phyloP scores from a whole-genome alignment of 1,140 invertebrate genomes.

The Monomorium pharaonis region DNA sequence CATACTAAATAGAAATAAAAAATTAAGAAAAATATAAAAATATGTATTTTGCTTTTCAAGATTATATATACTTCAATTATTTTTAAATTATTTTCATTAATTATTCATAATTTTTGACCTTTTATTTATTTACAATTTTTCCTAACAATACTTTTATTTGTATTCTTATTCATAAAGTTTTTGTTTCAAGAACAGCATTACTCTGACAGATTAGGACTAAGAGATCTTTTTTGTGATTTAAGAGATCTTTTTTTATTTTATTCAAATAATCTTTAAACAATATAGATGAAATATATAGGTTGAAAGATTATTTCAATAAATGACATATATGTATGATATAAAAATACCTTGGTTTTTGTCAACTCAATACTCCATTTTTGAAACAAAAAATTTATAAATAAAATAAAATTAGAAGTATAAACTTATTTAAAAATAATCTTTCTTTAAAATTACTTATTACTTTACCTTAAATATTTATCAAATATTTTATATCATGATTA shows the following conservation, averaged over 20 bases:
- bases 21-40: slow-evolving; percentile 34
- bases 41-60: background rate
- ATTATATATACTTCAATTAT: too few relatives aligned
- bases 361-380: background rate
- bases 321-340: background rate
- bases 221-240: too few relatives aligned
- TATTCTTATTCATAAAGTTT: too few relatives aligned
- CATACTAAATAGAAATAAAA: slow-evolving; percentile 89
- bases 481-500: background rate
- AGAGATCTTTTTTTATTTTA: too few relatives aligned
- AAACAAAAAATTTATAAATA: background rate
- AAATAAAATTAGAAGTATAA: background rate
- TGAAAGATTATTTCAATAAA: background rate
- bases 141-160: too few relatives aligned
- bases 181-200: too few relatives aligned
- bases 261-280: too few relatives aligned
- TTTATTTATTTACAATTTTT: too few relatives aligned
- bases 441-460: background rate
- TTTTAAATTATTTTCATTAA: too few relatives aligned
- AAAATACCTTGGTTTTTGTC: background rate
- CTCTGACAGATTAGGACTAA: too few relatives aligned
- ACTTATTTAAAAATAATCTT: background rate
- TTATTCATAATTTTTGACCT: too few relatives aligned
- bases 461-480: background rate
- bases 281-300: too few relatives aligned